Percentiles rank a stretch among this genome's conserved stretches.
Conservation (phyloP, 2,797 vertebrate genomes). For the Orientallactaga sibirica region DNA sequence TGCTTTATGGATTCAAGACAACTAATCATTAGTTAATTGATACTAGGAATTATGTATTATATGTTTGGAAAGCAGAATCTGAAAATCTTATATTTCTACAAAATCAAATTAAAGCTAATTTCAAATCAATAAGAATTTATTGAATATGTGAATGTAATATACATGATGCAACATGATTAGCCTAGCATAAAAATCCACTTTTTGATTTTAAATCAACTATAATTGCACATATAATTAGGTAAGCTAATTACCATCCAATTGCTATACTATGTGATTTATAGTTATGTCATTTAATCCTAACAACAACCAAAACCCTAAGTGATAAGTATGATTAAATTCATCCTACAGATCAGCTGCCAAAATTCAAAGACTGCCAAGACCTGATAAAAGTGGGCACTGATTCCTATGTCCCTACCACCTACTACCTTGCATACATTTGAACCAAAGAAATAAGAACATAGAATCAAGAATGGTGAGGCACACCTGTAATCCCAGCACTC, state of each 20-base stretch:
- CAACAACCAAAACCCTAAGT: not conserved
- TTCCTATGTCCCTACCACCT: not conserved
- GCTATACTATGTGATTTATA: not conserved
- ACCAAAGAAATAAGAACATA: not conserved
- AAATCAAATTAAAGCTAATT: constrained; percentile 48
- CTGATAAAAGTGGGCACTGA: not conserved
- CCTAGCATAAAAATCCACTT: constrained; percentile 55
- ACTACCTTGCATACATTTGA: not conserved
- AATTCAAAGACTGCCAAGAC: not conserved
- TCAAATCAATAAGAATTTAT: constrained; percentile 56
- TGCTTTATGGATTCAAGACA: constrained; percentile 12
- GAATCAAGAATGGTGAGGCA: not conserved
- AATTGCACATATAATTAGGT: not conserved
- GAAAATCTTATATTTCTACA: constrained; percentile 53
- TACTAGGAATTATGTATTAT: not conserved
- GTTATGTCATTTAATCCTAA: constrained; percentile 27
- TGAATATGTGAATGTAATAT: constrained; percentile 27
- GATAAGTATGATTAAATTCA: not conserved
- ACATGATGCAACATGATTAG: not conserved
- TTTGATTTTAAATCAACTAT: constrained; percentile 55
- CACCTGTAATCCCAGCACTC: not conserved
- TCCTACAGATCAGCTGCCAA: not conserved
- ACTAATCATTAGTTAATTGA: constrained; percentile 30
- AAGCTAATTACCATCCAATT: not conserved
- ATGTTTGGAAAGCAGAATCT: not conserved